These are phyloP conservation scores for Limonius californicus DNA, from an alignment of 1,140 invertebrate species.

Conservation along the genomic window DNA sequence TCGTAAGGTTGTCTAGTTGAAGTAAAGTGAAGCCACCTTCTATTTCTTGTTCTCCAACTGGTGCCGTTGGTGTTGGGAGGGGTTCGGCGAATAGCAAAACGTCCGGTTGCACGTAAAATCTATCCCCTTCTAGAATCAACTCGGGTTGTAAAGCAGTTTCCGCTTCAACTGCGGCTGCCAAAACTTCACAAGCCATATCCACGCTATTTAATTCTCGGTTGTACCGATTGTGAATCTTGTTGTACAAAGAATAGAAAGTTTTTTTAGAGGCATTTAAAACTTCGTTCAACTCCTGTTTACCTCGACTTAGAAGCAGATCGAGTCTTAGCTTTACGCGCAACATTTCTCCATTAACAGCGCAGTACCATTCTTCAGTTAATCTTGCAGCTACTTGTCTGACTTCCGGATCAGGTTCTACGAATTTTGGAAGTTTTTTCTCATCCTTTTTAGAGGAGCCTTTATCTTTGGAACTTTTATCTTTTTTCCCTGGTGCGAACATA, in stretches of 20 bases:
- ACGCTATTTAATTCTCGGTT: slow-evolving; percentile 54
- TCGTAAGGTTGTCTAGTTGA: slow-evolving; percentile 50
- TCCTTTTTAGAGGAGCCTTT: background rate
- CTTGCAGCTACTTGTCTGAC: slow-evolving; percentile 25
- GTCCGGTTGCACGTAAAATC: slow-evolving; percentile 31
- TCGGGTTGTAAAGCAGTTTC: slow-evolving; percentile 36
- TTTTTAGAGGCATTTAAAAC: slow-evolving; percentile 47
- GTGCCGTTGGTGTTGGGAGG: slow-evolving; percentile 24
- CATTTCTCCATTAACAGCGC: slow-evolving; percentile 53
- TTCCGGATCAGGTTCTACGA: slow-evolving; percentile 18
- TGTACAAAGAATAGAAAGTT: slow-evolving; percentile 48
- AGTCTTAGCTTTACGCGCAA: slow-evolving; percentile 49
- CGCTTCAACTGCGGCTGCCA: slow-evolving; percentile 55
- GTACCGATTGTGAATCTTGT: slow-evolving; percentile 52
- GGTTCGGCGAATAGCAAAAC: slow-evolving; percentile 25
- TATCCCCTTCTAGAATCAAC: slow-evolving; percentile 32
- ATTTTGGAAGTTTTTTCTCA: slow-evolving; percentile 16
- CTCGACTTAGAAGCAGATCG: slow-evolving; percentile 45
- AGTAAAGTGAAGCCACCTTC: slow-evolving; percentile 49
- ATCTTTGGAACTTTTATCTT: background rate
- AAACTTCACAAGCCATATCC: slow-evolving; percentile 51
- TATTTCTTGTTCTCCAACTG: slow-evolving; percentile 31
- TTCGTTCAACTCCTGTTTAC: slow-evolving; percentile 48
- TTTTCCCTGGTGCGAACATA: background rate
- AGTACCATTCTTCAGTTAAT: slow-evolving; percentile 51